Evolutionary conservation across 2,797 vertebrate genomes (phyloP).

Genomic region (Danio tinwini): DNA sequence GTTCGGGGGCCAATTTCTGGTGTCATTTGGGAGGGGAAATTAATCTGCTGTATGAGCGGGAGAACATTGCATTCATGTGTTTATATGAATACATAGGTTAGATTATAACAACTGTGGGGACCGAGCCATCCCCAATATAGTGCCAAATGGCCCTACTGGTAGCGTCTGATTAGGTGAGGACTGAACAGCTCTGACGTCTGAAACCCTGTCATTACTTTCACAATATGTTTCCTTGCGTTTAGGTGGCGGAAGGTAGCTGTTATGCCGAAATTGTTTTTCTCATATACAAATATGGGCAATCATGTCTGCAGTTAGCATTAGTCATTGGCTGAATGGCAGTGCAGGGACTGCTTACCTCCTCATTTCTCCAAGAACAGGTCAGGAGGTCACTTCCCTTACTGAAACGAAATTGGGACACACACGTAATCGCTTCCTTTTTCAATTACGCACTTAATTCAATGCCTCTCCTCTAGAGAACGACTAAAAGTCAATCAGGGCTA

Average conservation of each 20-base stretch:
- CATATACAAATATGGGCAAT: constrained; percentile 60
- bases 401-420: constrained; percentile 17
- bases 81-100: constrained; percentile 65
- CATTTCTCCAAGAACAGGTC: constrained; percentile 59
- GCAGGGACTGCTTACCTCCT: constrained; percentile 46
- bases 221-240: constrained; percentile 64
- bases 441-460: constrained; percentile 3
- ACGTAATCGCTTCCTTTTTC: constrained; percentile 18
- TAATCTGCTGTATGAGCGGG: constrained; percentile 66
- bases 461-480: not conserved
- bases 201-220: constrained; percentile 66
- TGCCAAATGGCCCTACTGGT: constrained; percentile 17
- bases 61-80: constrained; percentile 57
- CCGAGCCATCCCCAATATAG: constrained; percentile 13
- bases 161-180: constrained; percentile 22
- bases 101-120: constrained; percentile 60
- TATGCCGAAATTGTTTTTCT: constrained; percentile 72
- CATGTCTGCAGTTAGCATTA: constrained; percentile 60
- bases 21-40: constrained; percentile 51
- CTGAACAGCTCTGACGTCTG: constrained; percentile 53
- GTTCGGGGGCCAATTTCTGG: constrained; percentile 55
- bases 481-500: not conserved
- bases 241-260: constrained; percentile 69
- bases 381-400: constrained; percentile 56
- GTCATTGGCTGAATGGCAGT: constrained; percentile 63